These are phyloP conservation scores for Zalophus californianus DNA, from an alignment of 2,797 vertebrate genomes.

Conservation along the genomic window DNA sequence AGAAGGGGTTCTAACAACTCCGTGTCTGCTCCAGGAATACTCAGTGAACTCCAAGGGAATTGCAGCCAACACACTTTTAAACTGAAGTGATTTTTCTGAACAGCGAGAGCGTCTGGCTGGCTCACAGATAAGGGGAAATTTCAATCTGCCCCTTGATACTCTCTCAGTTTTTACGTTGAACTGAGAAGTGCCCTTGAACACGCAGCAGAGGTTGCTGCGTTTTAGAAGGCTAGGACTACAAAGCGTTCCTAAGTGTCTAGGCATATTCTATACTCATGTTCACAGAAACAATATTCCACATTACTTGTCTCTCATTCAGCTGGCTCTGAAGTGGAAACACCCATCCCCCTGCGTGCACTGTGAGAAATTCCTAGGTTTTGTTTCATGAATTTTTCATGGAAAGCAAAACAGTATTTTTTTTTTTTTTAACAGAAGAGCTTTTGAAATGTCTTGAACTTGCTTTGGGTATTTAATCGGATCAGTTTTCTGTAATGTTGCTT, in stretches of 20 bases:
- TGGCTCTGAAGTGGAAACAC: conserved; percentile 60
- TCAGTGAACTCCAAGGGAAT: background rate
- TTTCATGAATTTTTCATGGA: conserved; percentile 81
- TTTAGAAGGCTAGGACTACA: background rate
- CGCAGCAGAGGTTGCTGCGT: background rate
- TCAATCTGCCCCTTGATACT: background rate
- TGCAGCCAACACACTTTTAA: background rate
- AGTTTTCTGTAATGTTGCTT: conserved; percentile 62
- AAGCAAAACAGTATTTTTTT: conserved; percentile 70
- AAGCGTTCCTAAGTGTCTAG: background rate
- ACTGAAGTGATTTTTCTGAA: background rate
- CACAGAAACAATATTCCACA: conserved; percentile 41
- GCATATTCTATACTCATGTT: background rate
- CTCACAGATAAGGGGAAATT: background rate
- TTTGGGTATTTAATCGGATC: conserved; percentile 60
- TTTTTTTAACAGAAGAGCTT: conserved; percentile 41
- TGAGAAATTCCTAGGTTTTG: conserved; percentile 80
- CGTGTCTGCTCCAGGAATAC: background rate
- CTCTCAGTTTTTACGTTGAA: background rate
- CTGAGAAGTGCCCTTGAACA: background rate
- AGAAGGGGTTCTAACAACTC: background rate
- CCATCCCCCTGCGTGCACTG: conserved; percentile 50
- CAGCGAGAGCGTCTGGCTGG: background rate
- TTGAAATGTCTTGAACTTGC: conserved; percentile 68
- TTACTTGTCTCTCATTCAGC: conserved; percentile 52